Percentiles rank a stretch among this genome's conserved stretches.
These are phyloP conservation scores for Forbesichthys agassizii DNA, from an alignment of 2,113 vertebrate species.

Conservation along the genomic window DNA sequence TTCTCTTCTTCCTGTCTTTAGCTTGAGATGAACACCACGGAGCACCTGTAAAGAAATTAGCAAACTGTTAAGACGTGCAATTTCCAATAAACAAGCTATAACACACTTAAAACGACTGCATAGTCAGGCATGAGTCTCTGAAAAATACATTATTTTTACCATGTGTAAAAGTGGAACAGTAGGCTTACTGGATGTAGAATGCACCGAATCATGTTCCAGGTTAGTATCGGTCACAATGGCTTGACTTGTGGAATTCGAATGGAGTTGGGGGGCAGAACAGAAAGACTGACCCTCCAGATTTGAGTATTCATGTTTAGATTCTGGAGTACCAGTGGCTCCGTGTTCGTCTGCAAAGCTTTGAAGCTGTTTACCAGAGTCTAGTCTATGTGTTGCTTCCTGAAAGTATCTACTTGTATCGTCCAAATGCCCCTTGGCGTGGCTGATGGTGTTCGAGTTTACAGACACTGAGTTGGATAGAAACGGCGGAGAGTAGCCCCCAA, in stretches of 20 bases:
- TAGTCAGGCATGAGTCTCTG: not conserved
- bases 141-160: constrained; percentile 1
- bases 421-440: constrained; percentile 77
- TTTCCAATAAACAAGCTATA: constrained; percentile 16
- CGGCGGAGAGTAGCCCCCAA: constrained; percentile 82
- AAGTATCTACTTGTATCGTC: constrained; percentile 82
- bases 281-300: constrained; percentile 77
- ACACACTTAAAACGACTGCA: not conserved
- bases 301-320: constrained; percentile 80
- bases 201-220: constrained; percentile 82
- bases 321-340: constrained; percentile 69
- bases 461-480: constrained; percentile 84
- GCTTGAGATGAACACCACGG: constrained; percentile 87
- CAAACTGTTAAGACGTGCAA: not conserved
- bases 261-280: constrained; percentile 74
- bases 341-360: constrained; percentile 75
- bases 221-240: constrained; percentile 79
- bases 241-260: constrained; percentile 74
- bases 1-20: constrained; percentile 90
- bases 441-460: constrained; percentile 70
- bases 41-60: constrained; percentile 74
- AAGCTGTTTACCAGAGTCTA: constrained; percentile 74
- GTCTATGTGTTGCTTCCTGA: constrained; percentile 75
- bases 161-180: constrained; percentile 81
- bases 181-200: constrained; percentile 73